phyloP scores from a whole-genome alignment of 2,797 vertebrate genomes.

The Muscicapa striata region DNA sequence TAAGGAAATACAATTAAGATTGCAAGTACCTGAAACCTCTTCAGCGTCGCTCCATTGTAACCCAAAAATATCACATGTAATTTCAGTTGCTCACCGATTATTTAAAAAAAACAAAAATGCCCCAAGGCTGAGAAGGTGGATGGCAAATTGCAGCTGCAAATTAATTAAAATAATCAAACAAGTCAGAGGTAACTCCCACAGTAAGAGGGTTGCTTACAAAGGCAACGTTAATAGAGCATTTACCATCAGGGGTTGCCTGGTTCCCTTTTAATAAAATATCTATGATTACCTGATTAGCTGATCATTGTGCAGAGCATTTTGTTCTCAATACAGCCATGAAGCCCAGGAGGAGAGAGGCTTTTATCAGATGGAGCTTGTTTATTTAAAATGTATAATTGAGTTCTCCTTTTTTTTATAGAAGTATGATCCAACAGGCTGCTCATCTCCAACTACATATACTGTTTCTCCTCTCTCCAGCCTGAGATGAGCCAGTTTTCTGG shows the following conservation, averaged over 20 bases:
- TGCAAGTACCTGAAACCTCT: conserved; percentile 4
- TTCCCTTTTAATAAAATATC: conserved; percentile 35
- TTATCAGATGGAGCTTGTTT: conserved; percentile 19
- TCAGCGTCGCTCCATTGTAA: background rate
- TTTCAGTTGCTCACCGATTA: conserved; percentile 4
- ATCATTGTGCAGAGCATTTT: conserved; percentile 2
- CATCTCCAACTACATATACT: background rate
- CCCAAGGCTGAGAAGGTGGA: conserved; percentile 17
- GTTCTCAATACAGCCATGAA: conserved; percentile 1
- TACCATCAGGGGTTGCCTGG: background rate
- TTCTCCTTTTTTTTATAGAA: background rate
- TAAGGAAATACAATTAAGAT: conserved; percentile 23
- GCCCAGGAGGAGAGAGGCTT: conserved; percentile 5
- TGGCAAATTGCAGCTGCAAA: conserved; percentile 51
- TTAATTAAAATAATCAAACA: conserved; percentile 60
- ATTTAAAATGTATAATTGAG: conserved; percentile 12
- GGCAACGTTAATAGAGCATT: conserved; percentile 24
- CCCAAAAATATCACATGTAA: conserved; percentile 18
- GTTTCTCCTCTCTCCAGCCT: background rate
- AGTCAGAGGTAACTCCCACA: conserved; percentile 29
- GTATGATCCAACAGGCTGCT: conserved; percentile 6
- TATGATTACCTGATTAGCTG: conserved; percentile 54
- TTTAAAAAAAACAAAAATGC: background rate
- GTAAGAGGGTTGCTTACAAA: conserved; percentile 25
- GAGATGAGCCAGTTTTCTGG: conserved; percentile 10